A percentile compares a stretch with the other conserved stretches of the same genome.
These are phyloP conservation scores for Hetaerina americana DNA, from an alignment of 1,140 invertebrate genomes.

Conservation along the genomic window DNA sequence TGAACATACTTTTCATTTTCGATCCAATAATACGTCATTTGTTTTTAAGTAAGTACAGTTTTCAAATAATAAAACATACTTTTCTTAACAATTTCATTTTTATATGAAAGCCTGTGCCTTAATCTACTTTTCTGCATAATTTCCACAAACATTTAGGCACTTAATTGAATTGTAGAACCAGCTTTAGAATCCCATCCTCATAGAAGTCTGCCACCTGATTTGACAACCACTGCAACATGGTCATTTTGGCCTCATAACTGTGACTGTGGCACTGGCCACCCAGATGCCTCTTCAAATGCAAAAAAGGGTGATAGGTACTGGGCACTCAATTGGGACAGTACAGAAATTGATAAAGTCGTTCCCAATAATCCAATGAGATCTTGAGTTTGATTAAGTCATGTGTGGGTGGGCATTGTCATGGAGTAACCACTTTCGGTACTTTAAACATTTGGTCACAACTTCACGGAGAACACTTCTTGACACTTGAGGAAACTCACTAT, in stretches of 20 bases:
- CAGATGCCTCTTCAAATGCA: no score
- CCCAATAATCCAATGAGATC: no score
- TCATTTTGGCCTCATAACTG: no score
- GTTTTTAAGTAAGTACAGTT: not conserved
- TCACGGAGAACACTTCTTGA: not conserved
- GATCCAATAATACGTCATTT: no score
- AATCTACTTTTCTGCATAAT: not conserved
- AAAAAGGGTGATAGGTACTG: no score
- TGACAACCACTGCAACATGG: conserved; percentile 5
- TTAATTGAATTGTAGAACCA: conserved; percentile 5
- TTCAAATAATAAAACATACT: not conserved
- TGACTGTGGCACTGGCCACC: no score
- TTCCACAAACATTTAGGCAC: not conserved
- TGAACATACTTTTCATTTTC: no score
- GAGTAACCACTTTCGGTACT: not conserved
- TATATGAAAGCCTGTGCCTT: no score
- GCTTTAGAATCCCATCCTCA: conserved; percentile 1
- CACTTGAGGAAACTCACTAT: not conserved
- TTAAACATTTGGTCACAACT: not conserved
- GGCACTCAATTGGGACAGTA: no score
- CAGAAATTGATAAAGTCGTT: no score
- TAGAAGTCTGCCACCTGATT: conserved; percentile 10
- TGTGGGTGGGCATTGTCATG: no score
- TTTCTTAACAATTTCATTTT: not conserved
- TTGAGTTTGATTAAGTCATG: no score